Base-by-base conservation (phyloP, 2,113 vertebrate species). In the Lanius ludovicianus region DNA sequence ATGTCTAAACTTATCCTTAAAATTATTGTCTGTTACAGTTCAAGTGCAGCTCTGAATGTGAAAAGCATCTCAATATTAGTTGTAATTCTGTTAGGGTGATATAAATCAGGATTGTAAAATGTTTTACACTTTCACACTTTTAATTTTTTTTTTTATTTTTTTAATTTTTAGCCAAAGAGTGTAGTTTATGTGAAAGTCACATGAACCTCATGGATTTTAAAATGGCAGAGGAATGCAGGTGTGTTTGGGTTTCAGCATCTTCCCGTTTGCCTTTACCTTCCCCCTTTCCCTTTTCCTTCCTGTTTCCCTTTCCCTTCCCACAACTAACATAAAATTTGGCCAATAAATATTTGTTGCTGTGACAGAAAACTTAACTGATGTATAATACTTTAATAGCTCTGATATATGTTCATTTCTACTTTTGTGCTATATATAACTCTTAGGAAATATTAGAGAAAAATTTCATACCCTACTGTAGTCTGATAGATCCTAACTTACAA, bases 261-360 rank as follows among this genome's bases (percentile, higher is more conserved):
- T 33, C 13, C n/a, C 15, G 7, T 41, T 23, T 4, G 0, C 35
- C 13, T 25, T 76, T 1, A 0, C 56, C n/a, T 35, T 57, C 3
- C 2, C 15, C 8, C 9, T 44, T 59, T 9, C 7, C 12, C 16
- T 65, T 49, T 13, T 12, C 16, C 11, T 60, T 47, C 41, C 23
- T 10, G 4, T 35, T 50, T 60, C 33, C 4, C 6, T 69, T 52
- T n/a, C 17, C 6, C 16, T 65, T 57, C 17, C 59, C 23, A 46
- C 2, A 31, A 42, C 15, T 83, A 67, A 35, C 7, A 35, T 19
- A 35, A 87, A 44, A 13, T 63, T 78, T 69, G 6, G 4, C 5
- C 41, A 39, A 50, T 28, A 77, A 42, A n/a, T 37, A 24, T 27
- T 77, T 50, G 10, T 27, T 35, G 13, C 41, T 65, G 14, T 44